Base-by-base conservation (phyloP, 1,140 invertebrate genomes). In the Brachionus rubens region DNA sequence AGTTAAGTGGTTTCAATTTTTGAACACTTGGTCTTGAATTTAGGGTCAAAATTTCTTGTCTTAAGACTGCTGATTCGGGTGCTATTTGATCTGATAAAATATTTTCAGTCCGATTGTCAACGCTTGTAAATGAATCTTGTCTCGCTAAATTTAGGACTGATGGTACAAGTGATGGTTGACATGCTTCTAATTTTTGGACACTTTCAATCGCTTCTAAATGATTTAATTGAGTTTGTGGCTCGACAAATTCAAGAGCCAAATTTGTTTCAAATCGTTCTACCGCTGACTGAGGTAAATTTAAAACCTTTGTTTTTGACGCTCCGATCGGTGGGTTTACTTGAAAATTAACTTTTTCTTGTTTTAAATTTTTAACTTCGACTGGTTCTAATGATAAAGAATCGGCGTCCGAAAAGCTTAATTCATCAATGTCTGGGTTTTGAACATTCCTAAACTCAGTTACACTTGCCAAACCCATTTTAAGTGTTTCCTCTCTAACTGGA, bases 381-480 rank as follows among this genome's bases (percentile, higher is more conserved):
- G 7, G 9, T 24, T 65, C 59, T 21, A 65, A 9, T 19, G 19
- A n/a, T 24, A 65, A 10, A 7, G 36, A 65, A 19, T 65, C 59
- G 5, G 19, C 33, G 21, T 65, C 40, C 3, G 36, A 65, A 41
- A 65, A 41, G 14, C 36, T 41, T 2, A 65, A 16, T 9, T 65
- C 59, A 21, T 65, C 59, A 24, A 41, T 24, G 16, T 41, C 14
- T 1, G 59, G n/a, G 19, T 65, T 40, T 41, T 65, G 16, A 43
- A 65, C 36, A 14, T 65, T 36, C 21, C 41, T 65, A 43, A 41
- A 65, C n/a, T 65, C 59, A 16, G 59, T 65, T 7, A 65, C 30
- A 24, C 12, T 21, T n/a, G 36, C 59, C 7, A 41, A 21, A 19
- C 12, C 16, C 10, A 43, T 41, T 6, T 65, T 12, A 2, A 28